Evolutionary conservation across 2,888 invertebrate species (phyloP).

Genomic region (Laspeyria flexula): DNA sequence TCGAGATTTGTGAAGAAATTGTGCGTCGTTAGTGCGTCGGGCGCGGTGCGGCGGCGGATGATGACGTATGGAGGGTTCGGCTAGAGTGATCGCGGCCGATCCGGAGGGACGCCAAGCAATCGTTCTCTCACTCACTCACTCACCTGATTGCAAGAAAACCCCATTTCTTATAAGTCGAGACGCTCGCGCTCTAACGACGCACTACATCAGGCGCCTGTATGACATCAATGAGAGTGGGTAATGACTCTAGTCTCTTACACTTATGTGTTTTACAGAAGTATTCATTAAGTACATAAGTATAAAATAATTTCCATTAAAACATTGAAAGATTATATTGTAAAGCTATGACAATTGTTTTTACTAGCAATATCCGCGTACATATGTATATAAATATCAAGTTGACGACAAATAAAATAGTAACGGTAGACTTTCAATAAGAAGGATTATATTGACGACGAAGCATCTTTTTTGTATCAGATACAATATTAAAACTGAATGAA

Average conservation of each 20-base stretch:
- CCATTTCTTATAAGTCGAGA: conserved; percentile 6
- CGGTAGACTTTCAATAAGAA: too few relatives aligned
- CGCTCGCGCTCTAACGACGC: conserved; percentile 9
- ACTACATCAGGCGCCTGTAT: conserved; percentile 16
- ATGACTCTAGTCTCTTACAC: conserved; percentile 1
- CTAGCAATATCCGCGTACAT: too few relatives aligned
- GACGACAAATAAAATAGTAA: too few relatives aligned
- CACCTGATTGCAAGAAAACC: conserved; percentile 5
- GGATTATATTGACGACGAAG: too few relatives aligned
- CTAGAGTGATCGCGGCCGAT: conserved; percentile 16
- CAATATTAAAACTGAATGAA: conserved; percentile 1
- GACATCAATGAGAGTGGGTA: conserved; percentile 19
- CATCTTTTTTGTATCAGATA: too few relatives aligned
- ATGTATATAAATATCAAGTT: too few relatives aligned
- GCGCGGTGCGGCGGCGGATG: too few relatives aligned
- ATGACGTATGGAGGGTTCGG: not conserved
- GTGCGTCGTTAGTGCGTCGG: not conserved
- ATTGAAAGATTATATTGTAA: too few relatives aligned
- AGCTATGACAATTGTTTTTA: too few relatives aligned
- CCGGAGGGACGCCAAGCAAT: conserved; percentile 7
- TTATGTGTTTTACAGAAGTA: too few relatives aligned
- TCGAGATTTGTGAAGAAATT: not conserved
- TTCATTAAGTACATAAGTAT: too few relatives aligned
- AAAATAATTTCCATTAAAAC: too few relatives aligned
- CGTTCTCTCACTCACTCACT: not conserved